Evolutionary conservation across 2,797 vertebrate species (phyloP), one percentile per base, ranked within the genome.

Genomic region (Periparus ater): DNA sequence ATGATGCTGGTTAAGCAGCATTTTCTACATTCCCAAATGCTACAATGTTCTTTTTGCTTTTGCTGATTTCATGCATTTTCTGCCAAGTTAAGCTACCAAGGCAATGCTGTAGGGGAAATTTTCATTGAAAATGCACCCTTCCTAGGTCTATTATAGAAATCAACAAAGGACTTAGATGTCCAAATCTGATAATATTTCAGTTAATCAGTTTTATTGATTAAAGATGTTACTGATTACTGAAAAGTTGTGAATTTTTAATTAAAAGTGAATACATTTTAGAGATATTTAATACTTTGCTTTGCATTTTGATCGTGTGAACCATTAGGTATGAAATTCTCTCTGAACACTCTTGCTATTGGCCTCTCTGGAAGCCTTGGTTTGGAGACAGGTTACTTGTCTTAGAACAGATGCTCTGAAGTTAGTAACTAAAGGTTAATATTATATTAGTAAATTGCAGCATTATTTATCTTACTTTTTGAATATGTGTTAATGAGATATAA

Each of bases 21-120:
- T 95, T 97, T 97, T 92, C 82, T 71, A 68, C 92, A 96, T 96
- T 97, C 94, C 94, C 95, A 58, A 96, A 80, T 91, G 92, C 40
- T 95, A 36, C 73, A 82, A 20, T 75, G 67, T 89, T 96, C 78
- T 93, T 94, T 87, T 67, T 89, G 73, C 80, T 95, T 97, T 96
- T 98, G 97, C 97, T 98, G 97, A 98, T 96, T 94, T 92, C 44
- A 74, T 77, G 84, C 42, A 50, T 97, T 97, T 98, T 96, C 60
- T 96, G 90, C 92, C 95, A 98, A 96, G 47, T 91, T 92, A 87
- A 95, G 80, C 36, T 83, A 91, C 84, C 21, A 17, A 95, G 54
- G 86, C 53, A 88, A 57, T 85, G 81, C 47, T 77, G 29, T 18
- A 88, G 75, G 90, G 87, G 87, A 96, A 77, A 30, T 30, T 94